These are phyloP conservation scores for Pachypeltis micranthus DNA, from an alignment of 1,140 invertebrate species.

Conservation along the genomic window DNA sequence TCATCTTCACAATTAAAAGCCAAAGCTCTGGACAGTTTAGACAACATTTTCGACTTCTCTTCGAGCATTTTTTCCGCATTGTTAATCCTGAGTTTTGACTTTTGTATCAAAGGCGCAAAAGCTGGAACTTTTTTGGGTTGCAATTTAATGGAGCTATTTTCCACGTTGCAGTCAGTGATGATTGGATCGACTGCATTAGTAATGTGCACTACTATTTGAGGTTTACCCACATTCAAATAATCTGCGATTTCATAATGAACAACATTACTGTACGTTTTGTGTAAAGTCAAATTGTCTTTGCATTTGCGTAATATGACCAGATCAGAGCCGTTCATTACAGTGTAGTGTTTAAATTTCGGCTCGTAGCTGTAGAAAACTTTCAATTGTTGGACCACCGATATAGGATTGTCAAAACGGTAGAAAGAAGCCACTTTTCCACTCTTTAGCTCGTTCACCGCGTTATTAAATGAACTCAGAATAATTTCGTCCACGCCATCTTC, in stretches of 20 bases:
- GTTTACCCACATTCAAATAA: not conserved
- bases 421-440: not conserved
- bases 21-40: not conserved
- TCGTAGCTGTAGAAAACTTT: not conserved
- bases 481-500: not conserved
- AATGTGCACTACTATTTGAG: not conserved
- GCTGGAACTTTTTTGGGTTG: not conserved
- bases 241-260: not conserved
- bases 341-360: constrained; percentile 1
- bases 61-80: not conserved
- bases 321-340: not conserved
- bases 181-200: not conserved
- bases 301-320: not conserved
- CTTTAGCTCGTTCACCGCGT: not conserved
- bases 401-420: not conserved
- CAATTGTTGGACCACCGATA: not conserved
- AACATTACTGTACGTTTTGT: not conserved
- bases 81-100: not conserved
- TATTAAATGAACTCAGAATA: not conserved
- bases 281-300: not conserved
- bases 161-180: not conserved
- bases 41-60: not conserved
- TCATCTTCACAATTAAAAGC: not conserved
- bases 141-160: not conserved
- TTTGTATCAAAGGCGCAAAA: not conserved